Evolutionary conservation across 1,140 invertebrate genomes (phyloP), one percentile per base, ranked within the genome.

Genomic region (Leguminivora glycinivorella): DNA sequence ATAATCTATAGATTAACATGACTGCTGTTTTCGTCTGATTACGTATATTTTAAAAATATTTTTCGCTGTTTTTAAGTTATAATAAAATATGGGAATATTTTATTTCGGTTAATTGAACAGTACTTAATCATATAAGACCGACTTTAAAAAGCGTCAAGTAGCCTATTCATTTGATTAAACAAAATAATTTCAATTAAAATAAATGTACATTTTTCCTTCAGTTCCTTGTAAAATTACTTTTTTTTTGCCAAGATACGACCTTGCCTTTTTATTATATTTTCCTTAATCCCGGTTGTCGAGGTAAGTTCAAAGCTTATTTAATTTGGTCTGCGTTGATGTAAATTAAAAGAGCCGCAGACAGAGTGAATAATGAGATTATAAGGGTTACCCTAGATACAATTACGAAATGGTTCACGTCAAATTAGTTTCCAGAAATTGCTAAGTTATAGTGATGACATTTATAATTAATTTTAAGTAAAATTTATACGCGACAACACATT

Each of bases 321-420:
- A 60, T 29, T 60, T 60, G 5, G 26, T 17, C 26, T 63, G 19
- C 58, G 58, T 63, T 63, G 58, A 29, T 29, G 58, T 63, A 40
- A 68, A 68, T 68, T 43, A 68, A 68, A 40, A 63, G 58, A 26
- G 56, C 56, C 58, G 5, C 26, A 31, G 58, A 63, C 58, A 63
- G 2, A 63, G 58, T 63, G 58, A 34, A 63, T 63, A 31, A 63
- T 29, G 26, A 19, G 58, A 63, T 63, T 63, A 63, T 63, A 63
- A 29, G 58, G 58, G 29, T 63, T 17, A 17, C 25, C n/a, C 12
- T 31, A 29, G 25, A 26, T 34, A 29, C n/a, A 22, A 9, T 58
- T 26, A 58, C 26, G 58, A 63, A 60, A 63, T 63, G 58, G 26
- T 63, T 29, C 38, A 10, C 38, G 22, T 34, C 34, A 68, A 68